Conservation (phyloP, 2,113 vertebrate genomes). For the Actinemys pallida region DNA sequence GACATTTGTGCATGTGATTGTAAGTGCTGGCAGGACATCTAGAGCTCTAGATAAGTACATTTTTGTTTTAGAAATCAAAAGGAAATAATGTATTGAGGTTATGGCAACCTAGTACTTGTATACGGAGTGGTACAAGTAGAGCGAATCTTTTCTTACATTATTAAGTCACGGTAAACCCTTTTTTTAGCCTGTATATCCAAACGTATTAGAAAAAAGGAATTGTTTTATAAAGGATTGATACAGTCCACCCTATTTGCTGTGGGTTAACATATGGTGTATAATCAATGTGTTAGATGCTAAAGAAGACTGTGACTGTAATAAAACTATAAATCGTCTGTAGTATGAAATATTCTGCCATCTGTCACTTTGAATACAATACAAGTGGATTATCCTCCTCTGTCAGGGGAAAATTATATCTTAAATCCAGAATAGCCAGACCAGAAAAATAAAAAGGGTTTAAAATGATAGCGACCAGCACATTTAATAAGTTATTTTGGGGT, state of each 20-base stretch:
- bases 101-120: background rate
- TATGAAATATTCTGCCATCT: conserved; percentile 62
- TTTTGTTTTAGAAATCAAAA: background rate
- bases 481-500: conserved; percentile 32
- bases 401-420: conserved; percentile 57
- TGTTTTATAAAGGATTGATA: conserved; percentile 3
- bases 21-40: conserved; percentile 15
- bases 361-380: conserved; percentile 41
- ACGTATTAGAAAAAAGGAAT: background rate
- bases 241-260: background rate
- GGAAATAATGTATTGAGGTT: background rate
- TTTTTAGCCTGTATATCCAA: conserved; percentile 4
- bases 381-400: conserved; percentile 58
- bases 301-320: conserved; percentile 37
- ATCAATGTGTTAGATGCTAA: conserved; percentile 14
- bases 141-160: background rate
- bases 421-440: conserved; percentile 18
- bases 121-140: background rate
- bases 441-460: conserved; percentile 22
- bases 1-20: conserved; percentile 10
- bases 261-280: conserved; percentile 7
- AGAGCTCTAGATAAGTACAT: background rate
- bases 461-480: conserved; percentile 8
- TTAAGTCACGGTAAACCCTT: background rate
- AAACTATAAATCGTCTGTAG: conserved; percentile 31